phyloP scores from a whole-genome alignment of 2,113 vertebrate genomes.

The Sturnira hondurensis region DNA sequence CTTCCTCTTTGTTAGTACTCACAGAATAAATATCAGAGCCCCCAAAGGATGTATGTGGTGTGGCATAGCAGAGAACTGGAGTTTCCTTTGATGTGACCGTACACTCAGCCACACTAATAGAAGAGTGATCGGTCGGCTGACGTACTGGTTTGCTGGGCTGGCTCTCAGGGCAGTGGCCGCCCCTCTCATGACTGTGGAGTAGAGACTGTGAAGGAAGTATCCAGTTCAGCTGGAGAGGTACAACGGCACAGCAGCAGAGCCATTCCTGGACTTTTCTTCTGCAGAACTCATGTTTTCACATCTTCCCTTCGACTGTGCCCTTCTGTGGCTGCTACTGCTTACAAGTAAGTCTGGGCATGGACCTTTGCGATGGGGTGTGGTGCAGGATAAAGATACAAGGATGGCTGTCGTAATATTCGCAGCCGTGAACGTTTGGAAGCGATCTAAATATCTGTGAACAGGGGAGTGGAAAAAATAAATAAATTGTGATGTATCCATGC shows the following conservation, averaged over 20 bases:
- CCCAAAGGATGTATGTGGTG: background rate
- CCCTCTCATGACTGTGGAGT: background rate
- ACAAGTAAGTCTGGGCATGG: conserved; percentile 42
- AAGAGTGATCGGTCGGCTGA: background rate
- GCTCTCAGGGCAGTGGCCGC: background rate
- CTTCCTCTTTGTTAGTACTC: conserved; percentile 37
- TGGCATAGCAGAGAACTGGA: background rate
- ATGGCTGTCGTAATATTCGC: background rate
- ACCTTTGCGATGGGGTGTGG: background rate
- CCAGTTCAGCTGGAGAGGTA: background rate
- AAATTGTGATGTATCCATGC: background rate
- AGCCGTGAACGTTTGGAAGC: background rate
- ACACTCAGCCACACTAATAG: too few relatives aligned
- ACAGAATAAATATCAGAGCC: background rate
- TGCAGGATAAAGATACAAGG: background rate
- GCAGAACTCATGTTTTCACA: conserved; percentile 49
- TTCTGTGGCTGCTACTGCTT: conserved; percentile 8
- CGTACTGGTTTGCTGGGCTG: background rate
- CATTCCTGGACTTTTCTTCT: background rate
- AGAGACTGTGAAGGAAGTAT: background rate
- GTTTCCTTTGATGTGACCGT: background rate
- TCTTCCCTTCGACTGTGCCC: background rate
- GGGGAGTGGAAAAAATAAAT: background rate
- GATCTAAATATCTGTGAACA: background rate
- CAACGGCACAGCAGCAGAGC: background rate